Evolutionary conservation across 2,888 invertebrate species (phyloP).

Genomic region (Pedicia rivosa): DNA sequence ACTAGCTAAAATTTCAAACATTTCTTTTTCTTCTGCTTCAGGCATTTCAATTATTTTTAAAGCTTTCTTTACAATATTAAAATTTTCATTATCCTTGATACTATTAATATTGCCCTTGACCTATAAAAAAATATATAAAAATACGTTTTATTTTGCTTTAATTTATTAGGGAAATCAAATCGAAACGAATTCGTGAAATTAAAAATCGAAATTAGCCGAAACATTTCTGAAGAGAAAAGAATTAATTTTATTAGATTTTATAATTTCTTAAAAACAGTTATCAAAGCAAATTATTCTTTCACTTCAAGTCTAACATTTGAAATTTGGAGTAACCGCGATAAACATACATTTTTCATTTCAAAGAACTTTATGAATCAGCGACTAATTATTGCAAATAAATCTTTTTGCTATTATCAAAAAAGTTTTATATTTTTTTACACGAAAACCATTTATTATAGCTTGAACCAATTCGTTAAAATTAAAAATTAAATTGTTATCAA

Average conservation of each 20-base stretch:
- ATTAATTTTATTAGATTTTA: too few relatives aligned
- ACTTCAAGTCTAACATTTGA: too few relatives aligned
- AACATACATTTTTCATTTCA: too few relatives aligned
- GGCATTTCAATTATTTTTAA: slow-evolving; percentile 64
- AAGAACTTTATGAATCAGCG: too few relatives aligned
- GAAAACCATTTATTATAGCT: slow-evolving; percentile 4
- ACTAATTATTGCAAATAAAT: slow-evolving; percentile 55
- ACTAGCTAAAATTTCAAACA: slow-evolving; percentile 69
- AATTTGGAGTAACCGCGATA: too few relatives aligned
- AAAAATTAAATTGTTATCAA: not conserved
- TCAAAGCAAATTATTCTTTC: too few relatives aligned
- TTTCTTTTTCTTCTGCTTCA: slow-evolving; percentile 51
- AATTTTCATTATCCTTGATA: slow-evolving; percentile 51
- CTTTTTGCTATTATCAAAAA: slow-evolving; percentile 46
- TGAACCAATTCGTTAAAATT: not conserved
- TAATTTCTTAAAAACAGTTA: too few relatives aligned
- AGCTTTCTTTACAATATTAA: slow-evolving; percentile 50
- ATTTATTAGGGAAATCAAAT: too few relatives aligned
- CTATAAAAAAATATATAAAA: slow-evolving; percentile 19
- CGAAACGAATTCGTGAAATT: too few relatives aligned
- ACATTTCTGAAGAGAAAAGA: too few relatives aligned
- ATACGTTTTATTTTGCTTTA: not conserved
- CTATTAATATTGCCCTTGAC: slow-evolving; percentile 28
- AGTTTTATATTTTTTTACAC: slow-evolving; percentile 8
- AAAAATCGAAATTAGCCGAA: too few relatives aligned